These are phyloP conservation scores for Fulica atra DNA, from an alignment of 2,113 vertebrate species.

Conservation along the genomic window DNA sequence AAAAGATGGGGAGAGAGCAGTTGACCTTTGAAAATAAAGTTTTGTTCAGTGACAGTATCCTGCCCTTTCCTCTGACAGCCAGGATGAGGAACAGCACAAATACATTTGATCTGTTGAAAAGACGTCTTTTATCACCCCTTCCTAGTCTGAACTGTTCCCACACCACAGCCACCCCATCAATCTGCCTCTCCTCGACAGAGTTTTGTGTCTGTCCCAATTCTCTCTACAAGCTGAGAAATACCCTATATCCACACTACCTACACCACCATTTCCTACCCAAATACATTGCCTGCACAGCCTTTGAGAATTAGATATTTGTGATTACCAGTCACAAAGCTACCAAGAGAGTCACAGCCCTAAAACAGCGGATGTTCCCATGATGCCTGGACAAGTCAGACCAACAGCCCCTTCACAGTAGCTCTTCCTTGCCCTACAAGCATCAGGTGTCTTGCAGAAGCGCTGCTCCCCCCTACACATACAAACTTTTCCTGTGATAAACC, in stretches of 20 bases:
- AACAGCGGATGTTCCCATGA: background rate
- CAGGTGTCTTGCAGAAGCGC: background rate
- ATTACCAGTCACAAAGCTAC: background rate
- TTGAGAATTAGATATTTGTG: background rate
- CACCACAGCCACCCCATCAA: background rate
- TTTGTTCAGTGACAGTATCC: background rate
- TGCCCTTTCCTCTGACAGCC: background rate
- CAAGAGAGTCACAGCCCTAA: background rate
- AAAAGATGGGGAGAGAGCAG: background rate
- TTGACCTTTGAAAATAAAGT: background rate
- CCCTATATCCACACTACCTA: background rate
- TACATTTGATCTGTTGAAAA: background rate
- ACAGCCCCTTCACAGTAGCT: background rate
- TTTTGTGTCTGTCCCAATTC: background rate
- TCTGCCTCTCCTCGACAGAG: background rate
- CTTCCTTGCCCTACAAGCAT: accelerated
- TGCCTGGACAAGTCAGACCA: background rate
- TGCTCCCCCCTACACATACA: accelerated
- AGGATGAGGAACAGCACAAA: background rate
- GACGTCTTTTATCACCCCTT: background rate
- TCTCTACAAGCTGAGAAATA: background rate
- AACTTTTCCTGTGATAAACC: background rate
- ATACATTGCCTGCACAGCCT: background rate
- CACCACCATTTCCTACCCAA: background rate
- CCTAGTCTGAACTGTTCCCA: background rate